Base-by-base conservation (phyloP, 64 coral and sea anemone genomes). In the Actinia equina region DNA sequence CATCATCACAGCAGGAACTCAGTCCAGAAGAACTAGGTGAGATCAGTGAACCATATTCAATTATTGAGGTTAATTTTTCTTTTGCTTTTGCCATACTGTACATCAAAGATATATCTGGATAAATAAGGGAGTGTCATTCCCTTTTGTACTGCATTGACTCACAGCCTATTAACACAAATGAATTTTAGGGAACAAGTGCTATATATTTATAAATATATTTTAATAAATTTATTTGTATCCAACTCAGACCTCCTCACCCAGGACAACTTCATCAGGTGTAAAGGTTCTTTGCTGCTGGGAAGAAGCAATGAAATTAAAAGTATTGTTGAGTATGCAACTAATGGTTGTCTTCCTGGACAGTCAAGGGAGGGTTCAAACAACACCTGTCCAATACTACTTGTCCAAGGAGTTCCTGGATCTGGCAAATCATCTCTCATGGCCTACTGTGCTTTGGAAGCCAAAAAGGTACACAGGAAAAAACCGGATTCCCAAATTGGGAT, bases 391-490 rank as follows among this genome's bases (percentile, higher is more conserved):
- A 62, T 86, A 44, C 27, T 92, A 22, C 55, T 95, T 13, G 89
- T 95, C 19, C 59, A 87, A 16, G 94, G 89, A 2, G 61, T 86
- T 62, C 77, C 94, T n/a, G 94, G 94, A 17, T 92, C 83, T 84
- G 94, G 94, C 45, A 95, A 95, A 79, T 95, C 94, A 17, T 91
- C 94, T 43, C 49, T 95, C 53, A 89, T 95, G 94, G 89, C 94
- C 80, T 86, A 85, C 30, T 95, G 83, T 64, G 84, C 86, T 9
- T 52, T 89, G 55, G 62, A 94, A 85, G 82, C 84, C 52, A 91
- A 58, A 85, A 91, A 94, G 92, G 92, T 93, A n/a, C 30, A 37
- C 30, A 1, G 30, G 30, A 37, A 37, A 65, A 65, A 8, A n/a
- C n/a, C n/a, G n/a, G n/a, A n/a, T n/a, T n/a, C n/a, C n/a, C n/a